Conservation (phyloP, 2,113 vertebrate genomes). For the Erpornis zantholeuca region DNA sequence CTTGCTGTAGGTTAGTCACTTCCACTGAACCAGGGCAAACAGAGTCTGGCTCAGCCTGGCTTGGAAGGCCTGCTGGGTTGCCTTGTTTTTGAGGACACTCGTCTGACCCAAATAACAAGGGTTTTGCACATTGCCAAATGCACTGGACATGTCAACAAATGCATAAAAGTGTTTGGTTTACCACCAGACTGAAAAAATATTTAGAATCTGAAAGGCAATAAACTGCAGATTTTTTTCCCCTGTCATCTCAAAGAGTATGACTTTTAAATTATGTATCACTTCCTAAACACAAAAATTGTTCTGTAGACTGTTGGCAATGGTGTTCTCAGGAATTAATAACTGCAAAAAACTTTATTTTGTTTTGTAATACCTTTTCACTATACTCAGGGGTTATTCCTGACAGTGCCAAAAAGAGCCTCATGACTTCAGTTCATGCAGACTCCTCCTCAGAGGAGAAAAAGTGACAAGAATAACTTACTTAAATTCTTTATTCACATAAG, state of each 20-base stretch:
- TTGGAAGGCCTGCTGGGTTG: not conserved
- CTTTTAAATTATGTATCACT: not conserved
- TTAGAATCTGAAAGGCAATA: not conserved
- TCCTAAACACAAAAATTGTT: not conserved
- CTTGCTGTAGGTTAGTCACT: not conserved
- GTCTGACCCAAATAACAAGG: conserved; percentile 4
- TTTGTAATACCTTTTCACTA: not conserved
- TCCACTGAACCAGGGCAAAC: not conserved
- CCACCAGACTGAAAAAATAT: not conserved
- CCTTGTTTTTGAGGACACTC: conserved; percentile 4
- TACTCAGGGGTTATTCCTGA: not conserved
- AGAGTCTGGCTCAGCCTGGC: not conserved
- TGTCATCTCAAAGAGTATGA: not conserved
- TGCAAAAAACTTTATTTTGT: not conserved
- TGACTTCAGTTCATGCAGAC: not conserved
- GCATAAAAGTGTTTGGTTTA: not conserved
- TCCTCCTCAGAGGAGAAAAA: not conserved
- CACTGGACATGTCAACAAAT: not conserved
- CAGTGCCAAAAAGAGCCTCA: not conserved
- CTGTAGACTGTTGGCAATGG: not conserved
- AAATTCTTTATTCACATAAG: not conserved
- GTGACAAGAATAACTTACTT: not conserved
- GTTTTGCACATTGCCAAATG: not conserved
- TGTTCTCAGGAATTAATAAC: not conserved
- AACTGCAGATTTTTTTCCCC: not conserved